phyloP scores from a whole-genome alignment of 2,888 invertebrate genomes.

The Zootermopsis nevadensis region DNA sequence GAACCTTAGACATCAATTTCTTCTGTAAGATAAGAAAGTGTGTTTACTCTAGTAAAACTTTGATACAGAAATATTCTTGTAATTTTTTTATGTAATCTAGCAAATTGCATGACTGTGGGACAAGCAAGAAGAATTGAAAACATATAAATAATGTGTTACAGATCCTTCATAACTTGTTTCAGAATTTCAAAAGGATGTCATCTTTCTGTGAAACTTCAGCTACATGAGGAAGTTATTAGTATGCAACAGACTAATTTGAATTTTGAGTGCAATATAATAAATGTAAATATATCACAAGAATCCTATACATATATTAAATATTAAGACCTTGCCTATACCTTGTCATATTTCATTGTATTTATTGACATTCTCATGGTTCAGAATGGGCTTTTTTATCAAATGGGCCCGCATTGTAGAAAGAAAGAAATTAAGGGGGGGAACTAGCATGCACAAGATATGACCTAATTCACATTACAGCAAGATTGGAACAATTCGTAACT shows the following conservation, averaged over 20 bases:
- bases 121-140: not conserved
- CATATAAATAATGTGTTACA: not conserved
- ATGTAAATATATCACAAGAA: not conserved
- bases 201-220: conserved; percentile 13
- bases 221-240: not conserved
- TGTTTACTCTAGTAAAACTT: conserved; percentile 16
- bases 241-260: conserved; percentile 7
- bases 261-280: conserved; percentile 16
- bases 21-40: conserved; percentile 6
- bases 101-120: not conserved
- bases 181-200: not conserved
- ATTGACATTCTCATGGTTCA: not conserved
- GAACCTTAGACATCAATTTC: conserved; percentile 2
- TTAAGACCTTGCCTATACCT: not conserved
- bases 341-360: not conserved
- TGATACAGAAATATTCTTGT: conserved; percentile 3
- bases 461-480: not conserved
- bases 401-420: not conserved
- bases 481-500: not conserved
- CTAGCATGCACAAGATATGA: not conserved
- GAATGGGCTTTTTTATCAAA: not conserved
- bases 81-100: conserved; percentile 10
- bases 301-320: conserved; percentile 8
- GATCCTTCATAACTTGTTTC: not conserved
- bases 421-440: not conserved